A percentile compares a stretch with the other conserved stretches of the same genome.
Conservation (phyloP, 2,113 vertebrate species). For the Daubentonia madagascariensis region DNA sequence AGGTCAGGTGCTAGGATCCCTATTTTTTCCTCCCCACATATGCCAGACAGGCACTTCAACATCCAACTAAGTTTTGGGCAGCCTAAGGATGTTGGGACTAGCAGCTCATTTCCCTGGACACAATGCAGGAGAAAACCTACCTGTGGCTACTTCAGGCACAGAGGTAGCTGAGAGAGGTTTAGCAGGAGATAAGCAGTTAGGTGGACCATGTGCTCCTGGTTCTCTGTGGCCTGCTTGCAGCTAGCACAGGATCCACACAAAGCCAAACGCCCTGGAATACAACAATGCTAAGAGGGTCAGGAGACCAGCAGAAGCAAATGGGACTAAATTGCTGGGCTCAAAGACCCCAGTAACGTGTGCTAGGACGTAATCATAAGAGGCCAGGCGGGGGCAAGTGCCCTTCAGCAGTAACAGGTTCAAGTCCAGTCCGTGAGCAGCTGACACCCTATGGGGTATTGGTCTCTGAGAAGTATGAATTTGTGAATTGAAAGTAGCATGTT, state of each 20-base stretch:
- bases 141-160: neutral
- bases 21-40: neutral
- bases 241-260: neutral
- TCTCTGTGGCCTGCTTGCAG: neutral
- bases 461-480: neutral
- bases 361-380: neutral
- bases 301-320: neutral
- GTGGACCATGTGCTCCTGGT: neutral
- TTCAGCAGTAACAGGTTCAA: neutral
- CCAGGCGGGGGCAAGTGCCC: neutral
- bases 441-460: neutral
- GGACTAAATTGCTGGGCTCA: neutral
- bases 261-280: neutral
- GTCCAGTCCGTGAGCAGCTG: fast-evolving
- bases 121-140: neutral
- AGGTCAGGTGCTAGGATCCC: neutral
- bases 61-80: neutral
- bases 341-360: neutral
- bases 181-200: neutral
- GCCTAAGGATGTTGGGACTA: neutral
- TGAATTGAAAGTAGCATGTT: neutral
- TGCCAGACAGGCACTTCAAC: neutral
- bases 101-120: neutral
- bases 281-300: neutral
- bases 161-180: neutral